Percentiles rank a stretch among this genome's conserved stretches.
phyloP scores from a whole-genome alignment of 2,888 invertebrate genomes.

The Pegoplata infirma region DNA sequence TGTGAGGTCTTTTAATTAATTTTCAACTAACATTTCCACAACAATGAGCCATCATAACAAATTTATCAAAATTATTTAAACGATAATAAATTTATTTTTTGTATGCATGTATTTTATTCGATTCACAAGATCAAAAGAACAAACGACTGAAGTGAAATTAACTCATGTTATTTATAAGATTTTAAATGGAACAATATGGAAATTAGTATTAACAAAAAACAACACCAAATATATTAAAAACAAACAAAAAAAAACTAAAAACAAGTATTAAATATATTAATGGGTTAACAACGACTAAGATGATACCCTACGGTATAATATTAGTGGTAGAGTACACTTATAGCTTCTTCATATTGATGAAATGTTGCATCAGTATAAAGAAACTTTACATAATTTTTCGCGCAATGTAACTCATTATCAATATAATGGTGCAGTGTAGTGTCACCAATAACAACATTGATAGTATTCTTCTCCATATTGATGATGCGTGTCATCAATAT shows the following conservation, averaged over 20 bases:
- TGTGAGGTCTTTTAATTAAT: conserved; percentile 55
- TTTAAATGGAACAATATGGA: conserved; percentile 55
- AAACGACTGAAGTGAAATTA: conserved; percentile 38
- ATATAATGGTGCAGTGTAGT: too few species aligned
- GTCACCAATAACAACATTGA: too few species aligned
- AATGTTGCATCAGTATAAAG: too few species aligned
- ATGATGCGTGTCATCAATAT: too few species aligned
- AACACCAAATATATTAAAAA: neutral
- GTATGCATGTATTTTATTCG: neutral
- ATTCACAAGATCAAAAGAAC: conserved; percentile 42
- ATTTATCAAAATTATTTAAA: conserved; percentile 60
- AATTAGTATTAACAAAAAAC: conserved; percentile 31
- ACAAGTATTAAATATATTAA: neutral
- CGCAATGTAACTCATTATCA: too few species aligned
- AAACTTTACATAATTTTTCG: too few species aligned
- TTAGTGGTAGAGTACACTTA: too few species aligned
- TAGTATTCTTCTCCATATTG: too few species aligned
- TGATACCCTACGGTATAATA: too few species aligned
- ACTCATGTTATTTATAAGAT: conserved; percentile 52
- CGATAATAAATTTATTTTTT: conserved; percentile 43
- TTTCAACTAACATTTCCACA: conserved; percentile 56
- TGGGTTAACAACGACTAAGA: too few species aligned
- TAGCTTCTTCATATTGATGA: too few species aligned
- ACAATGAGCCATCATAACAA: conserved; percentile 59
- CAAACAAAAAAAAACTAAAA: conserved; percentile 12